Percentiles rank a stretch among this genome's conserved stretches.
phyloP scores from a whole-genome alignment of 2,113 vertebrate genomes.

The Ictalurus punctatus region DNA sequence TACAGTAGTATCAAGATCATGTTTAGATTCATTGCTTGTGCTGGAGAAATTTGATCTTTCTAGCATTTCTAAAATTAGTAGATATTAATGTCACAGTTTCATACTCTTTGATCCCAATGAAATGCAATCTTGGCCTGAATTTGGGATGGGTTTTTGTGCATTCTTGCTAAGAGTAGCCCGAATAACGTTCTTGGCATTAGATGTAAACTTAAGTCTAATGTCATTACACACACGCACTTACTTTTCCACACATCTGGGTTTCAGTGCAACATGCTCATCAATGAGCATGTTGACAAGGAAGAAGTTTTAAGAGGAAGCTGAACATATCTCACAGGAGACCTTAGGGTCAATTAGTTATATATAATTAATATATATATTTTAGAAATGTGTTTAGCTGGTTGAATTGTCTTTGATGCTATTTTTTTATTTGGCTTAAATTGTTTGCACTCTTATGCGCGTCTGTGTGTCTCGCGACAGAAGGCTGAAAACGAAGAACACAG shows the following conservation, averaged over 20 bases:
- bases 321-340: constrained; percentile 24
- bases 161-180: neutral
- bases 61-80: neutral
- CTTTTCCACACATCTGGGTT: constrained; percentile 32
- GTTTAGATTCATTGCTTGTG: constrained; percentile 37
- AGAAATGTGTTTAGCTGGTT: neutral
- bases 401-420: neutral
- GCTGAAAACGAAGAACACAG: constrained; percentile 65
- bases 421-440: neutral
- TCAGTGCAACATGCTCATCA: constrained; percentile 51
- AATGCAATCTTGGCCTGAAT: neutral
- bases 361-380: no score
- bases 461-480: constrained; percentile 62
- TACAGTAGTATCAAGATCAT: constrained; percentile 15
- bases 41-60: constrained; percentile 46
- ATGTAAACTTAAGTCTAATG: neutral
- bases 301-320: constrained; percentile 27
- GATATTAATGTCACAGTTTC: constrained; percentile 41
- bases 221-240: neutral
- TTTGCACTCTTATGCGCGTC: neutral
- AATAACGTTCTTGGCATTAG: neutral
- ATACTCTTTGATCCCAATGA: constrained; percentile 4
- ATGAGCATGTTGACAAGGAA: constrained; percentile 50
- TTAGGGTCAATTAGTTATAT: constrained; percentile 30
- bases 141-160: neutral